Percentiles rank a stretch among this genome's conserved stretches.
These are phyloP conservation scores for Caenorhabditis elegans DNA, from an alignment of 1,140 invertebrate genomes.

Conservation along the genomic window WBcel235 BX284605.5:13237501-13238000, in stretches of 20 bases:
- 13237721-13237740: conserved; percentile 14
- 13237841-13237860: conserved; percentile 1
- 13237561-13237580: conserved; percentile 26
- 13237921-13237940: conserved; percentile 4
- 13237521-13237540: conserved; percentile 17
- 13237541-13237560: conserved; percentile 32
- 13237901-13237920: conserved; percentile 29
- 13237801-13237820: conserved; percentile 19
- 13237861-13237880: conserved; percentile 7
- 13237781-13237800: conserved; percentile 20
- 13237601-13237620: background rate
- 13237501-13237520: background rate
- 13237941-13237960: conserved; percentile 12
- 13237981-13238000: conserved; percentile 18
- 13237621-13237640: background rate
- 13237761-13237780: background rate
- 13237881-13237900: conserved; percentile 8
- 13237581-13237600: conserved; percentile 6
- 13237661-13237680: no score
- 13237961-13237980: background rate
- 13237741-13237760: background rate
- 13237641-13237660: no score
- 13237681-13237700: no score
- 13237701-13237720: background rate
- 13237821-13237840: background rate